Evolutionary conservation across 2,888 invertebrate species (phyloP).

Genomic region (Lobophora halterata): DNA sequence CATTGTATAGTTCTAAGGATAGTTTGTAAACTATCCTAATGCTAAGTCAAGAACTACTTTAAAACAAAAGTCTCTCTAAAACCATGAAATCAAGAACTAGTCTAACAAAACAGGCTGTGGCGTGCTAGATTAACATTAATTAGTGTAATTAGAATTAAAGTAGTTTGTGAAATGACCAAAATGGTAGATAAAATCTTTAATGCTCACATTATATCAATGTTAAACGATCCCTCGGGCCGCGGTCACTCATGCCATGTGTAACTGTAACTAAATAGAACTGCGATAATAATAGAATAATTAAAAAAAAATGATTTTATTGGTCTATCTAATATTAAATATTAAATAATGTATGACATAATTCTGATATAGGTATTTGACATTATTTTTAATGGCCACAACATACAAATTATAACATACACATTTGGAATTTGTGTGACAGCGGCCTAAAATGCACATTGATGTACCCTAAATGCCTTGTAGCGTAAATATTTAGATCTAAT

Average conservation of each 20-base stretch:
- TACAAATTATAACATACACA: neutral
- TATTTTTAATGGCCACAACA: no score
- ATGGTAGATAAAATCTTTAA: conserved; percentile 16
- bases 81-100: conserved; percentile 11
- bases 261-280: neutral
- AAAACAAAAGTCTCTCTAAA: conserved; percentile 5
- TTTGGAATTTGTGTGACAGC: conserved; percentile 13
- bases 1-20: no score
- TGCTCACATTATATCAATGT: conserved; percentile 19
- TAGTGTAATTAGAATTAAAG: conserved; percentile 16
- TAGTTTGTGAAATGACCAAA: conserved; percentile 26
- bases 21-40: no score
- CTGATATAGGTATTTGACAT: no score
- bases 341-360: no score
- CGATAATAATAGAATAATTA: no score
- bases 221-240: conserved; percentile 17
- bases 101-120: conserved; percentile 29
- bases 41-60: no score
- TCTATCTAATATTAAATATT: no score
- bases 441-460: conserved; percentile 27
- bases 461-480: conserved; percentile 41
- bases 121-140: conserved; percentile 22
- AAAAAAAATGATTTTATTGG: no score
- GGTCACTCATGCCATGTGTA: conserved; percentile 11
- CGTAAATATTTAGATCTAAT: conserved; percentile 20